A percentile compares a stretch with the other conserved stretches of the same genome.
Conservation (phyloP, 2,113 vertebrate species). For the Tiliqua scincoides region DNA sequence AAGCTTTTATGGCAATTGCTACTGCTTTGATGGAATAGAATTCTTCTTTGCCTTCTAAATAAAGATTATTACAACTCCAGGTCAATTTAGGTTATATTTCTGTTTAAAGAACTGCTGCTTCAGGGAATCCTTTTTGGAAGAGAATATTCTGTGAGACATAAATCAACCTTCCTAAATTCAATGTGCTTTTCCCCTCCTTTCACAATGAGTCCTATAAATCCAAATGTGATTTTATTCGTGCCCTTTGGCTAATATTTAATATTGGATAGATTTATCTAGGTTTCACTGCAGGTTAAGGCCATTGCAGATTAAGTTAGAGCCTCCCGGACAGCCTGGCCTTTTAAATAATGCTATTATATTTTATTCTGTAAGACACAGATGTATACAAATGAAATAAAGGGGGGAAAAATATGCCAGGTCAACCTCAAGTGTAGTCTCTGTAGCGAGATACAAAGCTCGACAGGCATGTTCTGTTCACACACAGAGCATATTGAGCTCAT, state of each 20-base stretch:
- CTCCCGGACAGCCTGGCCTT: background rate
- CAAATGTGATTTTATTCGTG: conserved; percentile 6
- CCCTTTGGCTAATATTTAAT: conserved; percentile 13
- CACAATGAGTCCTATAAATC: background rate
- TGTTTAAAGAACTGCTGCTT: background rate
- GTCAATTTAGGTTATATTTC: background rate
- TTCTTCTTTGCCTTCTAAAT: background rate
- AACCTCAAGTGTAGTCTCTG: background rate
- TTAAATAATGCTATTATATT: conserved; percentile 13
- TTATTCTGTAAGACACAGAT: background rate
- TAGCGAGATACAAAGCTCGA: background rate
- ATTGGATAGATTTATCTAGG: conserved; percentile 14
- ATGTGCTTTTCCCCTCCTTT: background rate
- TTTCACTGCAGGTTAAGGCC: background rate
- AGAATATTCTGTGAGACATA: conserved; percentile 14
- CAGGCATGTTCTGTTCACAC: background rate
- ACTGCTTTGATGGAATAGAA: background rate
- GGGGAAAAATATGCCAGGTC: background rate
- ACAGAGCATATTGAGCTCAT: background rate
- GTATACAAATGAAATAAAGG: background rate
- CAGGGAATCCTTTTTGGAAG: background rate
- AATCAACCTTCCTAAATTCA: conserved; percentile 7
- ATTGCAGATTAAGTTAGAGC: conserved; percentile 8
- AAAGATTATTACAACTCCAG: conserved; percentile 7
- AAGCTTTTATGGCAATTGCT: background rate